A percentile compares a stretch with the other conserved stretches of the same genome.
Conservation (phyloP, 2,113 vertebrate genomes). For the Fulmarus glacialis region DNA sequence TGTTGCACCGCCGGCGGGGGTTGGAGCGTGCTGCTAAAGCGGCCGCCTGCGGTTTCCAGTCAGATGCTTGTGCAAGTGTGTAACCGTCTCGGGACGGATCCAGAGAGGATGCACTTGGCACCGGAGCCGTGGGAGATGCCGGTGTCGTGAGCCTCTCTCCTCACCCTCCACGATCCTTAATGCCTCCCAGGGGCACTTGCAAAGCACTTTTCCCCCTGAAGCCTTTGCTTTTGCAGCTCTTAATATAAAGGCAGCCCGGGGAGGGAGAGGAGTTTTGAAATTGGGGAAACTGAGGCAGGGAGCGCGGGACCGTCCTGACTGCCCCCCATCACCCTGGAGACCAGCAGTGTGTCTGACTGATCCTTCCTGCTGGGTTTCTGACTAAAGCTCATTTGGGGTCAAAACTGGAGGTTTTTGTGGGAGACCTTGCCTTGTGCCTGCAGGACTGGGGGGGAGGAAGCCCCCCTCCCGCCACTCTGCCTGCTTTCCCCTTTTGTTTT, state of each 20-base stretch:
- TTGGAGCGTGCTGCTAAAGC: not conserved
- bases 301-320: rapidly evolving
- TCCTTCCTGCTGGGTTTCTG: not conserved
- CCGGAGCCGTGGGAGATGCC: not conserved
- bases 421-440: not conserved
- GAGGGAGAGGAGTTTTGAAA: not conserved
- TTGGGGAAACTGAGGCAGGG: not conserved
- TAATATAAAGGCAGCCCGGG: not conserved
- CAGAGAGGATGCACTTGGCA: not conserved
- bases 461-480: not conserved
- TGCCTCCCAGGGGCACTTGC: not conserved
- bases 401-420: not conserved
- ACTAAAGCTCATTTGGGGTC: not conserved
- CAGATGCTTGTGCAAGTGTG: not conserved
- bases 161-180: not conserved
- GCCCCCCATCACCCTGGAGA: not conserved
- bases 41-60: not conserved
- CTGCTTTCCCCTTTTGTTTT: conserved; percentile 1
- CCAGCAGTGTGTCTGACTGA: not conserved
- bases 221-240: not conserved
- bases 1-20: rapidly evolving
- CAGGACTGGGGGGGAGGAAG: not conserved
- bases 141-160: not conserved
- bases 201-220: not conserved
- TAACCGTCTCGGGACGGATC: not conserved